These are phyloP conservation scores for Potamilus streckersoni DNA, from an alignment of 1,140 invertebrate genomes.

Conservation along the genomic window DNA sequence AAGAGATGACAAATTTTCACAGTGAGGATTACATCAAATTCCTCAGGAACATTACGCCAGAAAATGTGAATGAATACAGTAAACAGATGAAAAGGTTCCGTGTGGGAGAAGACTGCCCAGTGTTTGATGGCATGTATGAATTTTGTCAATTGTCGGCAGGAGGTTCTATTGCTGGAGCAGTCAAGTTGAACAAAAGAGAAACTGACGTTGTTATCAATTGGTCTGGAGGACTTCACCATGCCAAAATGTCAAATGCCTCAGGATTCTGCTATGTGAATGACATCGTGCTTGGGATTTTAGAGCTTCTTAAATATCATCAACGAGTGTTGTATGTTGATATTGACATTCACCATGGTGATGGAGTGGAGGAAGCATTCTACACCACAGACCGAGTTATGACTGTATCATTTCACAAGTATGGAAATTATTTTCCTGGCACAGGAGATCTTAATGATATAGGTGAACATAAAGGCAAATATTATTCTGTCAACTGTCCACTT, in stretches of 20 bases:
- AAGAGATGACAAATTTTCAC: constrained; percentile 99
- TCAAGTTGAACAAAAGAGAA: constrained; percentile 70
- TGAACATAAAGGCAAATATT: constrained; percentile 99
- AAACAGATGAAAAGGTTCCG: constrained; percentile 96
- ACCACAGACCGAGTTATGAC: constrained; percentile 99
- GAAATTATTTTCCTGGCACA: constrained; percentile 97
- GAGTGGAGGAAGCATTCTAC: constrained; percentile 99
- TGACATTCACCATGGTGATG: constrained; percentile 99
- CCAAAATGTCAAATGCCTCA: constrained; percentile 99
- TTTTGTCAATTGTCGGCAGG: constrained; percentile 99
- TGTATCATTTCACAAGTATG: constrained; percentile 99
- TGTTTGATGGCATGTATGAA: constrained; percentile 98
- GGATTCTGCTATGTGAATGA: constrained; percentile 99
- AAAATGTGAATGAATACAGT: constrained; percentile 99
- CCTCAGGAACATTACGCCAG: constrained; percentile 94
- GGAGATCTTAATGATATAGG: constrained; percentile 87
- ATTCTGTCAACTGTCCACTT: constrained; percentile 98
- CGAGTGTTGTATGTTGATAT: constrained; percentile 99
- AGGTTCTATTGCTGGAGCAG: constrained; percentile 84
- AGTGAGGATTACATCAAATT: constrained; percentile 99
- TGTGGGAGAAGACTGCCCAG: constrained; percentile 93
- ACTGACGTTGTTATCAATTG: constrained; percentile 98
- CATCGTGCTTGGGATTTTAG: constrained; percentile 97
- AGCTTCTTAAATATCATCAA: constrained; percentile 92
- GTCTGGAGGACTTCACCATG: constrained; percentile 99